Percentiles rank a stretch among this genome's conserved stretches.
Conservation (phyloP, 2,113 vertebrate genomes). For the Myocastor coypus region DNA sequence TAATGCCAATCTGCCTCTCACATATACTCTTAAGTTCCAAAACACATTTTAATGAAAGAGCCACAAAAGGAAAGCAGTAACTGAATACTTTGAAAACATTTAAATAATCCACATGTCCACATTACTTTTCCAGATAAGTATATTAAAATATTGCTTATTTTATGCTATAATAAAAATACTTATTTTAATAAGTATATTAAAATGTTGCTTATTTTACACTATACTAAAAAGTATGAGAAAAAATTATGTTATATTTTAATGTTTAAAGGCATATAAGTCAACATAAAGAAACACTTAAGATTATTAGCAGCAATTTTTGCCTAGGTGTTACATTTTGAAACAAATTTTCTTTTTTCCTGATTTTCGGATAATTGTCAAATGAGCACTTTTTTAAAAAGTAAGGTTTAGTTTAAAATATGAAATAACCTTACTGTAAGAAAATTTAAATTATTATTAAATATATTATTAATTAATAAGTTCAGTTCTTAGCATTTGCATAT, state of each 20-base stretch:
- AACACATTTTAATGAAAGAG: constrained; percentile 14
- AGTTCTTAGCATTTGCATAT: neutral
- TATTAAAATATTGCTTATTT: constrained; percentile 31
- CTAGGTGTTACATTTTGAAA: neutral
- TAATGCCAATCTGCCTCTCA: constrained; percentile 22
- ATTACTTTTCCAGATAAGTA: neutral
- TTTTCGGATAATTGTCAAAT: neutral
- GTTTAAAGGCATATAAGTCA: neutral
- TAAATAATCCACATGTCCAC: neutral
- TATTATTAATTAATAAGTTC: neutral
- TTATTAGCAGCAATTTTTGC: neutral
- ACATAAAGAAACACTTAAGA: neutral
- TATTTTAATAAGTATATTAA: constrained; percentile 44
- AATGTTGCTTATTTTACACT: neutral
- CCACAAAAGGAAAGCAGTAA: neutral
- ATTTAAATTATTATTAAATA: neutral
- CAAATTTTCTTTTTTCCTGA: neutral
- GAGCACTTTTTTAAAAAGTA: neutral
- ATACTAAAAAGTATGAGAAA: neutral
- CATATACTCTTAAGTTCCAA: neutral
- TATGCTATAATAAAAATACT: neutral
- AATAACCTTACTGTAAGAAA: neutral
- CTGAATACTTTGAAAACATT: constrained; percentile 8
- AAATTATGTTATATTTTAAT: neutral
- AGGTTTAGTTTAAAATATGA: neutral